A percentile compares a stretch with the other conserved stretches of the same genome.
phyloP scores from a whole-genome alignment of 2,113 vertebrate genomes.

The Elephantulus edwardii region DNA sequence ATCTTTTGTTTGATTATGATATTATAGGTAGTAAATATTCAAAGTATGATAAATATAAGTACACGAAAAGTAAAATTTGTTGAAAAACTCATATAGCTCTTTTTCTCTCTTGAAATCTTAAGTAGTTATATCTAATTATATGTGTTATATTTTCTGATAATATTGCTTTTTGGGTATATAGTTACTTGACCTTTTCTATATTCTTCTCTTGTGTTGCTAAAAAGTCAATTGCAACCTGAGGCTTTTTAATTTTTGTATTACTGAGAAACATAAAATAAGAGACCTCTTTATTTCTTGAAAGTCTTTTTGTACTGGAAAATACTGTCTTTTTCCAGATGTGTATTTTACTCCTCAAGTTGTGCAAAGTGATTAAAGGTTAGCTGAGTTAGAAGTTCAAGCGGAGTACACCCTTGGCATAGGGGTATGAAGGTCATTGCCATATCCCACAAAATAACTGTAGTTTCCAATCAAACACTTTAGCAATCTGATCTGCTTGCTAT shows the following conservation, averaged over 20 bases:
- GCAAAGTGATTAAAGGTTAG: constrained; percentile 74
- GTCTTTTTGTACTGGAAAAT: constrained; percentile 60
- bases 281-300: constrained; percentile 76
- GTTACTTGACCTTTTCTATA: constrained; percentile 47
- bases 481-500: constrained; percentile 79
- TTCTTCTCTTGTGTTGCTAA: constrained; percentile 54
- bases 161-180: background rate
- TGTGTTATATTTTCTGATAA: background rate
- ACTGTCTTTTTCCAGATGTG: constrained; percentile 74
- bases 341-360: constrained; percentile 73
- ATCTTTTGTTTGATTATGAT: background rate
- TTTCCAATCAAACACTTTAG: constrained; percentile 75
- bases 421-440: constrained; percentile 72
- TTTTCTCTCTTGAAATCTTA: constrained; percentile 40
- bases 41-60: background rate
- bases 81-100: background rate
- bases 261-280: constrained; percentile 58
- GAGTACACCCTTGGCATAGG: constrained; percentile 56
- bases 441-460: constrained; percentile 66
- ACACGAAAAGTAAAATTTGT: background rate
- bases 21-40: background rate
- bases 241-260: constrained; percentile 55
- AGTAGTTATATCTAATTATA: constrained; percentile 6
- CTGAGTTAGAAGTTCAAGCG: constrained; percentile 77
- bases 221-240: constrained; percentile 62